Evolutionary conservation across 2,113 vertebrate genomes (phyloP), one percentile per base, ranked within the genome.

Genomic region (Orthochromis indermauri): DNA sequence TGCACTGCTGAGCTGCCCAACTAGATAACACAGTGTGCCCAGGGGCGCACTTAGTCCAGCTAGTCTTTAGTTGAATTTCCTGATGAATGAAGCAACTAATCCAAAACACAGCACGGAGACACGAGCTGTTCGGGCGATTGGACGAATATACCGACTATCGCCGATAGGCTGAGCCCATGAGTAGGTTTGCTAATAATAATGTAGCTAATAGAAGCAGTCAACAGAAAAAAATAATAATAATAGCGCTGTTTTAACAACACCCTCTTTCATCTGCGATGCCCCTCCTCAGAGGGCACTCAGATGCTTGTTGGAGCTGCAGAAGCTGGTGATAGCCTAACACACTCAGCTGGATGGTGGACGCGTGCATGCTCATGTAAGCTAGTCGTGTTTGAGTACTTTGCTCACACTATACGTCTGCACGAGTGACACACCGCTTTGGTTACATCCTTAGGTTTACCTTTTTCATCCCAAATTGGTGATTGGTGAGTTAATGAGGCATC

Each of bases 1-100:
- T 24, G 37, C 37, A 24, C 8, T 71, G 66, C 35, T 21, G 63
- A 71, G 35, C 12, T 42, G n/a, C 35, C 35, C n/a, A 24, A 42
- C 37, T 42, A 42, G 37, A 42, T 24, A 71, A 14, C 12, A 24
- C 66, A 6, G 66, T 1, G n/a, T 71, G 12, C 1, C 35, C 66
- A 71, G n/a, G 35, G 66, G 11, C 2, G 2, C 3, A 6, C 66
- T 42, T 40, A 0, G 35, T 42, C 21, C 40, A 47, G 21, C 68
- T 28, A 10, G 40, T 26, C 66, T 71, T 7, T 10, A 71, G n/a
- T 14, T 42, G 66, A 37, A 37, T 2, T 42, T 71, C 21, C 8
- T 71, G 37, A 42, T 16, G 8, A 26, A 26, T 42, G 21, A 71
- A 10, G n/a, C 12, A 3, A 26, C 35, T 71, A 40, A 42, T 42